Conservation (phyloP, 2,797 vertebrate species). For the Anguilla obscura region DNA sequence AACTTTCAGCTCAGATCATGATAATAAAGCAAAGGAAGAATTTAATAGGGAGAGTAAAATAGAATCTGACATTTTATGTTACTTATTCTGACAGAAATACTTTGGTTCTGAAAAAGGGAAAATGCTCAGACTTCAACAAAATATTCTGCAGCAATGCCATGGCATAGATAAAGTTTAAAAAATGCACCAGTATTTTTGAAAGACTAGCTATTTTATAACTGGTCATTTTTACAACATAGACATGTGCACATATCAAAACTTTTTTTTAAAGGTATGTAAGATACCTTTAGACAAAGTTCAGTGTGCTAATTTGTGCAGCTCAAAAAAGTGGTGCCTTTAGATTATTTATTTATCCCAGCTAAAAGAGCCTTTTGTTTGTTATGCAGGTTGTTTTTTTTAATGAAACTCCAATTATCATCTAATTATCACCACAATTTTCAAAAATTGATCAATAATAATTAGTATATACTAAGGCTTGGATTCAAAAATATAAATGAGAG, state of each 20-base stretch:
- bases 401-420: background rate
- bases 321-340: background rate
- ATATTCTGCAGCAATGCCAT: background rate
- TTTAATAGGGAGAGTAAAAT: background rate
- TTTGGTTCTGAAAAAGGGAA: background rate
- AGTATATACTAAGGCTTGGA: background rate
- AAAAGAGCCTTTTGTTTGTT: background rate
- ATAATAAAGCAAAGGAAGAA: background rate
- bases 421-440: background rate
- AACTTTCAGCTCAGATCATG: background rate
- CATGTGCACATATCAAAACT: background rate
- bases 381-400: background rate
- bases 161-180: background rate
- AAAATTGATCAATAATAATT: background rate
- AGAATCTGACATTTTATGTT: background rate
- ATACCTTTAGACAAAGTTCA: background rate
- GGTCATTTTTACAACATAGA: background rate
- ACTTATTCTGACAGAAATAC: background rate
- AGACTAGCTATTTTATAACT: background rate
- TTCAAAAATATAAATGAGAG: background rate
- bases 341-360: background rate
- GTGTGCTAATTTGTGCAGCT: background rate
- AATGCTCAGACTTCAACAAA: background rate
- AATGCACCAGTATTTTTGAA: background rate
- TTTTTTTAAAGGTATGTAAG: background rate